Evolutionary conservation across 1,140 invertebrate species (phyloP).

Genomic region (Oryctes rhinoceros): DNA sequence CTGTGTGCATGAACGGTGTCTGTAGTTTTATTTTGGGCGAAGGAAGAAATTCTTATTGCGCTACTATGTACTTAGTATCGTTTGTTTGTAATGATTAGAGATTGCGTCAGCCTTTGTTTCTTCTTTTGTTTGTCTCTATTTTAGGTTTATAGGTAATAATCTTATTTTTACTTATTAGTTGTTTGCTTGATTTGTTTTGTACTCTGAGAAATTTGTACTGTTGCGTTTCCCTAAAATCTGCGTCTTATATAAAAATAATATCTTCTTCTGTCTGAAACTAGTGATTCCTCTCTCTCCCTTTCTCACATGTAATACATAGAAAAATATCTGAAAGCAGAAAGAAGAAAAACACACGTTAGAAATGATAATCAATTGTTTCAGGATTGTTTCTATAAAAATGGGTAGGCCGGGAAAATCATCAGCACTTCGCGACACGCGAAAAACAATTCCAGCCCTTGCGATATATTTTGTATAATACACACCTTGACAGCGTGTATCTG

Average conservation of each 20-base stretch:
- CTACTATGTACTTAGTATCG: neutral
- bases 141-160: conserved; percentile 37
- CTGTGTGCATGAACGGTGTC: neutral
- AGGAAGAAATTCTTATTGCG: neutral
- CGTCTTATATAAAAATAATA: conserved; percentile 59
- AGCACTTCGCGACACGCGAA: too few species aligned
- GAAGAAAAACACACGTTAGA: conserved; percentile 13
- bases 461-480: too few species aligned
- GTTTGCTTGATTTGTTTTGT: conserved; percentile 52
- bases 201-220: conserved; percentile 60
- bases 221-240: conserved; percentile 45
- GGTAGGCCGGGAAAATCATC: neutral
- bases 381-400: neutral
- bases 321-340: conserved; percentile 56
- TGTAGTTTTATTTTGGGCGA: neutral
- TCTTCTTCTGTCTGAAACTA: conserved; percentile 45
- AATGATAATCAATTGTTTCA: neutral
- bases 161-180: conserved; percentile 38
- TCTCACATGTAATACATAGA: conserved; percentile 47
- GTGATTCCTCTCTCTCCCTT: conserved; percentile 7
- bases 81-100: conserved; percentile 38
- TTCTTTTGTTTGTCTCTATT: neutral
- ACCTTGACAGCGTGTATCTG: too few species aligned
- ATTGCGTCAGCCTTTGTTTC: conserved; percentile 44
- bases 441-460: too few species aligned